These are phyloP conservation scores for Lepidostoma basale DNA, from an alignment of 1,140 invertebrate genomes.

Conservation along the genomic window DNA sequence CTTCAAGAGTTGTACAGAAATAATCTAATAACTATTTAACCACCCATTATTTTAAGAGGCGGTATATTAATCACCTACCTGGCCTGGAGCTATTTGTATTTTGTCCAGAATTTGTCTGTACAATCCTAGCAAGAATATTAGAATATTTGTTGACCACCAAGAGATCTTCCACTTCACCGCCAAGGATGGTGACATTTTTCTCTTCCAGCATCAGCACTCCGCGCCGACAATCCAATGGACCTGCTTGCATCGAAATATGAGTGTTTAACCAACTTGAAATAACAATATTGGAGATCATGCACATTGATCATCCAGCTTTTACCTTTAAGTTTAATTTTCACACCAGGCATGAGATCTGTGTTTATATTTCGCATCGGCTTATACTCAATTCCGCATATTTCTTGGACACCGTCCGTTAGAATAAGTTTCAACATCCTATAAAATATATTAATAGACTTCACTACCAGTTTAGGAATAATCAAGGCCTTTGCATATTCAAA, in stretches of 20 bases:
- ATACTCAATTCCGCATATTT: conserved; percentile 76
- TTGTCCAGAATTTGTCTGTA: not conserved
- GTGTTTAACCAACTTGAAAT: too few relatives aligned
- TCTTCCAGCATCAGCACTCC: conserved; percentile 73
- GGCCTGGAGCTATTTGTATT: not conserved
- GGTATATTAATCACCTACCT: too few relatives aligned
- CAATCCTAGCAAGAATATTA: conserved; percentile 63
- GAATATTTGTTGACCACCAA: conserved; percentile 64
- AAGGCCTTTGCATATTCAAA: not conserved
- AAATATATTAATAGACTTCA: not conserved
- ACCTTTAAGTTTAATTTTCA: conserved; percentile 66
- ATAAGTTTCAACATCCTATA: conserved; percentile 72
- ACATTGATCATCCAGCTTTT: not conserved
- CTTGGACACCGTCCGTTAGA: conserved; percentile 77
- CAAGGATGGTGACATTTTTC: conserved; percentile 68
- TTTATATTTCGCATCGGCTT: conserved; percentile 67
- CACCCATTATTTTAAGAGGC: too few relatives aligned
- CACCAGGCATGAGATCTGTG: conserved; percentile 67
- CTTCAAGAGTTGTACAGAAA: too few relatives aligned
- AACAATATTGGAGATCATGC: not conserved
- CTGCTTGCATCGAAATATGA: too few relatives aligned
- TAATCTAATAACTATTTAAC: too few relatives aligned
- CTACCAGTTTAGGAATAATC: too few relatives aligned
- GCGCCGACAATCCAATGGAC: conserved; percentile 71
- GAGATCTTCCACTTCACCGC: conserved; percentile 76